Conservation (phyloP, 92 coral and sea anemone species). For the Parazoanthus swiftii region DNA sequence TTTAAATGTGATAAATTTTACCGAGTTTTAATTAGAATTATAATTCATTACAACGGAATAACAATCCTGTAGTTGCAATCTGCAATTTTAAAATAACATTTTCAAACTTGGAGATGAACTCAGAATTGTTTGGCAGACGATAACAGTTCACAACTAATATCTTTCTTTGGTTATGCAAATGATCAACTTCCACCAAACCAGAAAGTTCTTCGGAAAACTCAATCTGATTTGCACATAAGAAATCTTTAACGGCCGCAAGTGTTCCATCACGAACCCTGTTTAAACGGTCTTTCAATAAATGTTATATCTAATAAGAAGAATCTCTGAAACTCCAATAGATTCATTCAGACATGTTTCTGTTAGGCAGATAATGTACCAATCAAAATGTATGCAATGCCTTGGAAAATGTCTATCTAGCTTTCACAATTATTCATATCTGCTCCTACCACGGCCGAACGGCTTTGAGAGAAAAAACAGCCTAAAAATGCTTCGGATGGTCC, state of each 20-base stretch:
- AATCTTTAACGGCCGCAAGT: constrained; percentile 46
- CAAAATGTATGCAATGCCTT: constrained; percentile 29
- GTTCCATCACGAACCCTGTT: constrained; percentile 49
- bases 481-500: constrained; percentile 10
- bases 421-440: constrained; percentile 33
- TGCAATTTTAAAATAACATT: background rate
- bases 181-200: background rate
- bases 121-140: constrained; percentile 43
- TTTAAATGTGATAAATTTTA: too few relatives aligned
- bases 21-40: too few relatives aligned
- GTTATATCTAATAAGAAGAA: constrained; percentile 45
- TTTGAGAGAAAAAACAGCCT: constrained; percentile 18
- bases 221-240: constrained; percentile 32
- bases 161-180: constrained; percentile 31
- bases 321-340: constrained; percentile 40
- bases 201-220: constrained; percentile 12
- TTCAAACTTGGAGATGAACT: constrained; percentile 13
- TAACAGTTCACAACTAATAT: constrained; percentile 52
- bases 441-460: background rate
- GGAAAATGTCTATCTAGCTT: constrained; percentile 12
- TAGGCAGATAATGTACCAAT: constrained; percentile 48
- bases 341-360: constrained; percentile 55
- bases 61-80: background rate
- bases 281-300: constrained; percentile 36
- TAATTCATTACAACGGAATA: background rate